These are phyloP conservation scores for Drosophila leontia DNA, from an alignment of 1,140 invertebrate species.

Conservation along the genomic window DNA sequence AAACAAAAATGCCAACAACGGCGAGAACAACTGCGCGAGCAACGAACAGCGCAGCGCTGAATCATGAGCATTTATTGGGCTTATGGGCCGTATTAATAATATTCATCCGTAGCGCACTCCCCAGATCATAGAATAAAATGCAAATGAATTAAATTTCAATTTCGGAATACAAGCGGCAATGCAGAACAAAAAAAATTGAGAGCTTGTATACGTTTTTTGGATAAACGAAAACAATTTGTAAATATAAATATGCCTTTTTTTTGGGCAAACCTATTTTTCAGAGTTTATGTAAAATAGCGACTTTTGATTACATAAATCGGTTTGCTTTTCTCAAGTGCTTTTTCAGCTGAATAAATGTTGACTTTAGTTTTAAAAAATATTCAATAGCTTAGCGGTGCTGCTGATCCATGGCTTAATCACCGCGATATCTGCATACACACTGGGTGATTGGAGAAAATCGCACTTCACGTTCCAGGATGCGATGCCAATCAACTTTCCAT, in stretches of 20 bases:
- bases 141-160: conserved; percentile 80
- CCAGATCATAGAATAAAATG: conserved; percentile 59
- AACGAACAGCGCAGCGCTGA: conserved; percentile 12
- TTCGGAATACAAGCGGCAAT: conserved; percentile 10
- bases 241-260: conserved; percentile 30
- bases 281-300: background rate
- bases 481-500: conserved; percentile 33
- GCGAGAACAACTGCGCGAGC: background rate
- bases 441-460: conserved; percentile 4
- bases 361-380: background rate
- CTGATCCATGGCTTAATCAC: conserved; percentile 22
- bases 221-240: conserved; percentile 34
- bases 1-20: conserved; percentile 33
- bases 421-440: conserved; percentile 27
- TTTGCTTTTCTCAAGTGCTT: background rate
- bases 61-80: conserved; percentile 76
- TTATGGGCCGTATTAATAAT: conserved; percentile 81
- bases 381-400: background rate
- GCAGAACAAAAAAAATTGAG: background rate
- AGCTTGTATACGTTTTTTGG: conserved; percentile 6
- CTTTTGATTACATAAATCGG: background rate
- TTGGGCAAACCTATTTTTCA: background rate
- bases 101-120: conserved; percentile 52
- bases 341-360: too few relatives aligned
- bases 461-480: conserved; percentile 24